Percentiles rank a stretch among this genome's conserved stretches.
phyloP scores from a whole-genome alignment of 2,888 invertebrate species.

The Sphinx pinastri region DNA sequence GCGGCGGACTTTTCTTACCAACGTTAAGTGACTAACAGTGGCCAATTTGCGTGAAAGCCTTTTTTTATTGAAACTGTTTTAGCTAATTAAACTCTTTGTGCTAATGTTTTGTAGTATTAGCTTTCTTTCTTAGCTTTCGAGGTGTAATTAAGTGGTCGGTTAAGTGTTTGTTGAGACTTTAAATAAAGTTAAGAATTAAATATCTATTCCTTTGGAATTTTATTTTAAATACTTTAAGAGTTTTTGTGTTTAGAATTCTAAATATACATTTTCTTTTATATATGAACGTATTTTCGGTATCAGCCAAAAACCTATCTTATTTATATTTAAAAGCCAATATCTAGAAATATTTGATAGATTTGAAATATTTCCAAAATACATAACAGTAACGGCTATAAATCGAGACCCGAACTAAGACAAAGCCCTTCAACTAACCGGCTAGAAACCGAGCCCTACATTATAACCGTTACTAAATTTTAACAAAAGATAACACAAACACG shows the following conservation, averaged over 20 bases:
- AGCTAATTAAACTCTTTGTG: slow-evolving; percentile 40
- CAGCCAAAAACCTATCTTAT: neutral
- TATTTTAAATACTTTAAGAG: neutral
- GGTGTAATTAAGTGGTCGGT: slow-evolving; percentile 13
- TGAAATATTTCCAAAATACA: slow-evolving; percentile 2
- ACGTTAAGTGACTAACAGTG: slow-evolving; percentile 53
- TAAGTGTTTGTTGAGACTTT: slow-evolving; percentile 16
- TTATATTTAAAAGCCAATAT: neutral
- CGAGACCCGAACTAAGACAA: slow-evolving; percentile 26
- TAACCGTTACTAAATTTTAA: slow-evolving; percentile 51
- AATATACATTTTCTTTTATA: neutral
- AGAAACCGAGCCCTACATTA: slow-evolving; percentile 38
- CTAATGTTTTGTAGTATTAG: neutral
- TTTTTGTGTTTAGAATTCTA: neutral
- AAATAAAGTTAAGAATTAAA: neutral
- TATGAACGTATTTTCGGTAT: neutral
- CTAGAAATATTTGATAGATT: neutral
- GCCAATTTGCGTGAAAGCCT: slow-evolving; percentile 45
- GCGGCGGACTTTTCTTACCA: slow-evolving; percentile 52
- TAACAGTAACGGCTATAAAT: slow-evolving; percentile 12
- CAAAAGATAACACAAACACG: slow-evolving; percentile 71
- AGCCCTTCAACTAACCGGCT: slow-evolving; percentile 25
- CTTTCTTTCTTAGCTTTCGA: slow-evolving; percentile 20
- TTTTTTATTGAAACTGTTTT: slow-evolving; percentile 40
- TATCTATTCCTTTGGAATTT: neutral